Percentiles rank a stretch among this genome's conserved stretches.
Conservation (phyloP, 2,888 invertebrate species). For the Achlya flavicornis region DNA sequence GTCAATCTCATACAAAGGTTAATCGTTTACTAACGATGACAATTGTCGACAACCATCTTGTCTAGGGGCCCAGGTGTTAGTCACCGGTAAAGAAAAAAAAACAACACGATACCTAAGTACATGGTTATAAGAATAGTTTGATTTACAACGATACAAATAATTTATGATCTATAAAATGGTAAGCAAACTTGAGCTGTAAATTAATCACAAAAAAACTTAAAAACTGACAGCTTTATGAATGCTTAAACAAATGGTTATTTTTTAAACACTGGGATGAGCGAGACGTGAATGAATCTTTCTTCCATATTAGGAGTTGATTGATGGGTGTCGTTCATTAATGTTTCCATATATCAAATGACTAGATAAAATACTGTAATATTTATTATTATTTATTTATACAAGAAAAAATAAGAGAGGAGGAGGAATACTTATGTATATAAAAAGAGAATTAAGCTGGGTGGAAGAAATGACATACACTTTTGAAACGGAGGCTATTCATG, state of each 20-base stretch:
- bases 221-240: neutral
- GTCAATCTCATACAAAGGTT: no score
- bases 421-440: no score
- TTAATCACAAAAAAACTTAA: neutral
- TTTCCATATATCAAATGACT: constrained; percentile 1
- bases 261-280: neutral
- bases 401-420: no score
- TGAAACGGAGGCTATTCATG: no score
- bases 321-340: constrained; percentile 6
- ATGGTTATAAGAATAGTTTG: neutral
- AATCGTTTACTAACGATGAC: no score
- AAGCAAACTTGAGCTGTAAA: neutral
- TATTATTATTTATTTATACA: no score
- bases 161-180: neutral
- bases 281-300: neutral
- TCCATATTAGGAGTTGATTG: constrained; percentile 15
- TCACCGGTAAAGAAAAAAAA: no score
- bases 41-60: no score
- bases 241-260: neutral
- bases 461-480: no score
- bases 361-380: neutral
- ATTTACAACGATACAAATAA: neutral
- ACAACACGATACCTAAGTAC: no score
- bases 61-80: no score
- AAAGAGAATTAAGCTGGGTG: no score